Conservation (phyloP, 2,797 vertebrate genomes). For the Pseudochirops cupreus region DNA sequence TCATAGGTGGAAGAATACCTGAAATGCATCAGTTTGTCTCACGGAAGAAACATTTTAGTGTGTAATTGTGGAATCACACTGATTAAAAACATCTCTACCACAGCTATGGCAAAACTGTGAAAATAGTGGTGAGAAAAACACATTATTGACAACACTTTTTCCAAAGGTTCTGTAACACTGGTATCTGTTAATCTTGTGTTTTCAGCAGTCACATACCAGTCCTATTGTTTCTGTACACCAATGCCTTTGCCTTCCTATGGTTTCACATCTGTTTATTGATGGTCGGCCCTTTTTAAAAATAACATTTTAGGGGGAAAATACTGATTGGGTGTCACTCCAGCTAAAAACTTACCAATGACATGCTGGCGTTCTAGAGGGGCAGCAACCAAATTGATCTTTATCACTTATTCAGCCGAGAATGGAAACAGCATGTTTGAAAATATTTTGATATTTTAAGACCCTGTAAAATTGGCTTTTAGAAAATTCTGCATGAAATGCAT, state of each 20-base stretch:
- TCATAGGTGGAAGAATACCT: constrained; percentile 41
- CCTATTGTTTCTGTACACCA: constrained; percentile 71
- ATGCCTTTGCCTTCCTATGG: constrained; percentile 81
- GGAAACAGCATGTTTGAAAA: constrained; percentile 75
- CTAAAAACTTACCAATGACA: constrained; percentile 74
- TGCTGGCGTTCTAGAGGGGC: constrained; percentile 74
- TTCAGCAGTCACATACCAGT: constrained; percentile 68
- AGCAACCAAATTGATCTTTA: constrained; percentile 74
- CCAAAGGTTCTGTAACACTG: constrained; percentile 62
- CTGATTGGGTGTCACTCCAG: constrained; percentile 64
- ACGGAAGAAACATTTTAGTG: constrained; percentile 12
- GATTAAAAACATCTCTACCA: constrained; percentile 67
- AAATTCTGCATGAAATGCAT: constrained; percentile 70
- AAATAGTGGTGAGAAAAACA: constrained; percentile 65
- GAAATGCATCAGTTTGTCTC: constrained; percentile 48
- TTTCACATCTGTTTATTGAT: constrained; percentile 69
- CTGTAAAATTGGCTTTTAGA: constrained; percentile 61
- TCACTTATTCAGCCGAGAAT: constrained; percentile 71
- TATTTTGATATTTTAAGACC: constrained; percentile 69
- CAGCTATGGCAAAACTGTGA: constrained; percentile 71
- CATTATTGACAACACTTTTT: constrained; percentile 34
- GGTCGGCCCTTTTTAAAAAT: constrained; percentile 73
- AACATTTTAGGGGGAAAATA: constrained; percentile 55
- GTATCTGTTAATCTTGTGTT: constrained; percentile 68
- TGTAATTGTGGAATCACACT: constrained; percentile 60